Evolutionary conservation across 2,888 invertebrate genomes (phyloP), one percentile per base, ranked within the genome.

Genomic region (Diaphora mendica): DNA sequence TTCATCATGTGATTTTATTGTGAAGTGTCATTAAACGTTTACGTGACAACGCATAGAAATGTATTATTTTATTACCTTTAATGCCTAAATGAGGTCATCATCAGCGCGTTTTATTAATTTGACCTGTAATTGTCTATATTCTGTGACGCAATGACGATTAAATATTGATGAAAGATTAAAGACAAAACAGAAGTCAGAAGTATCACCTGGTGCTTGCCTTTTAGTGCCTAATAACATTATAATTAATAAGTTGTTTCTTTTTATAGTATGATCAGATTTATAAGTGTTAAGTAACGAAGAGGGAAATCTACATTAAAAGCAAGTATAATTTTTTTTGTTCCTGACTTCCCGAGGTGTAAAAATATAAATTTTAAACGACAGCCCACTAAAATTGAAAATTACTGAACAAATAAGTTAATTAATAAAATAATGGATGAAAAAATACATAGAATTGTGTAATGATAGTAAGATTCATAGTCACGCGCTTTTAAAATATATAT

Each of bases 1-100:
- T 62, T 0, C 1, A 7, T 30, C 62, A 30, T 62, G 7, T 48
- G 20, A 23, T 48, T 67, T 48, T 67, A 67, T 33, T 33, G 33
- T 23, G 35, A n/a, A 26, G 30, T 62, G 30, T 15, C 30, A 26
- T 15, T 26, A 69, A 59, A 69, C 39, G 26, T 39, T 62, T 69
- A 69, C 59, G 59, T 69, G 55, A 59, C 68, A 59, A 39, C 17
- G n/a, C 59, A 59, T 59, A 69, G 68, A 59, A 55, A 62, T 62
- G 15, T 17, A 26, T 17, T 9, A 26, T 59, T 59, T 51, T n/a
- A 39, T 68, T 35, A 7, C 35, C 1, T 51, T 23, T 55, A 51
- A 51, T 59, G 68, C 17, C 26, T 35, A 35, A 35, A 23, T n/a
- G 23, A n/a, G 15, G n/a, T 15, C 7, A 17, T 62, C 7, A 30